Evolutionary conservation across 2,888 invertebrate genomes (phyloP), one percentile per base, ranked within the genome.

Genomic region (Lasius platythorax): DNA sequence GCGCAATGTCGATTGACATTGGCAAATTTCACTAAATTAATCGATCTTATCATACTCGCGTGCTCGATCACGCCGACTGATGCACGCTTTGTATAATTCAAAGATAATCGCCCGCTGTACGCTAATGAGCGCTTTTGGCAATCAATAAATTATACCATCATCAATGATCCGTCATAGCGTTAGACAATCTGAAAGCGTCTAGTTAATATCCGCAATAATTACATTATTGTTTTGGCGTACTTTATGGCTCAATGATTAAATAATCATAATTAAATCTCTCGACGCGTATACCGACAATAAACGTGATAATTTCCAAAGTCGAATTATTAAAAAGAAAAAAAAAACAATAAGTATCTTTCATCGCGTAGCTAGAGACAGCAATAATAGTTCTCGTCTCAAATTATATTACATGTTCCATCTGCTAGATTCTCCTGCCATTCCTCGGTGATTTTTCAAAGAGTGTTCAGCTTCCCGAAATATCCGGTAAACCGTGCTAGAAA

Each of bases 101-200:
- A 66, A 76, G 76, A 76, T 76, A 76, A 76, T 76, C 76, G 53
- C 53, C 53, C 66, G 28, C 53, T 76, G 76, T 61, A 40, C 64
- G 53, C 53, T 66, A 76, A 76, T 66, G 64, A 53, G 18, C 75
- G 76, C 76, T 76, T 66, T 76, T 66, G 66, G 66, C 76, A 76
- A 76, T 76, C 76, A 66, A 76, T 76, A 76, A 66, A 76, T 76
- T 76, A 76, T 43, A 46, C 23, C 30, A 30, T 6, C 58, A 64
- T 76, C 75, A 18, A 50, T 23, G 50, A 50, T 66, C 75, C 66
- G 53, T 76, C 76, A 50, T 66, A 66, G 28, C 12, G 53, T 28
- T 66, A 66, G 53, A 18, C 53, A 66, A 66, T 66, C 76, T 76
- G 37, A 37, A 76, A 76, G 66, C 76, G 66, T 50, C 50, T 37